Evolutionary conservation across 2,797 vertebrate species (phyloP).

Genomic region (Leptodactylus fallax): DNA sequence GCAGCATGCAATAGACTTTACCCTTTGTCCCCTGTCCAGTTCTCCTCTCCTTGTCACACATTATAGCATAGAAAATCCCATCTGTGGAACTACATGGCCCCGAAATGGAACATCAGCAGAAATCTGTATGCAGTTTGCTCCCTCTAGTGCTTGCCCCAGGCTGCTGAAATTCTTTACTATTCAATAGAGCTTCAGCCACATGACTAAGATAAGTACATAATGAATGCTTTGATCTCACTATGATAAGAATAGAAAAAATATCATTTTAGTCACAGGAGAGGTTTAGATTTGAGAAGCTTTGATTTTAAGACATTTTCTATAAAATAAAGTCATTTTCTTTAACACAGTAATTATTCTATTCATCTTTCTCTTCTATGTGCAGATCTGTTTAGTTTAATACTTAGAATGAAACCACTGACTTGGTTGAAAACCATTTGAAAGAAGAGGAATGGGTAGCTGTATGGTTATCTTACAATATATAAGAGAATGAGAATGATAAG

Average conservation of each 20-base stretch:
- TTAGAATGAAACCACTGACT: background rate
- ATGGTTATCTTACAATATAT: background rate
- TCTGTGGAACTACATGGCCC: too few relatives aligned
- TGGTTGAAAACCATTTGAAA: slow-evolving; percentile 11
- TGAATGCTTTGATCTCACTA: slow-evolving; percentile 6
- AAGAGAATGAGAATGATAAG: too few relatives aligned
- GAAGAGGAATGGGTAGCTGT: background rate
- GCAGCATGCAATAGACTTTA: too few relatives aligned
- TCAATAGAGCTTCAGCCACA: too few relatives aligned
- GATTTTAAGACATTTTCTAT: background rate
- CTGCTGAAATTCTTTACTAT: background rate
- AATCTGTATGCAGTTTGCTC: too few relatives aligned
- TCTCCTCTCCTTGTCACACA: too few relatives aligned
- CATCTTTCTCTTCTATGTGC: background rate
- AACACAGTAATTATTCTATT: slow-evolving; percentile 5
- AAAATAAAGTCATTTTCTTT: background rate
- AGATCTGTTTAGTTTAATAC: background rate
- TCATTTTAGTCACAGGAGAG: background rate
- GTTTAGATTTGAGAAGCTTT: background rate
- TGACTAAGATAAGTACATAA: background rate
- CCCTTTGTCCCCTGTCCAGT: too few relatives aligned
- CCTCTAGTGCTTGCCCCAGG: background rate
- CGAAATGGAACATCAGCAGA: too few relatives aligned
- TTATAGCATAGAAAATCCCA: too few relatives aligned
- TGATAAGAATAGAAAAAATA: background rate